Conservation (phyloP, 1,140 invertebrate species). For the Pemphigus obesinymphae region DNA sequence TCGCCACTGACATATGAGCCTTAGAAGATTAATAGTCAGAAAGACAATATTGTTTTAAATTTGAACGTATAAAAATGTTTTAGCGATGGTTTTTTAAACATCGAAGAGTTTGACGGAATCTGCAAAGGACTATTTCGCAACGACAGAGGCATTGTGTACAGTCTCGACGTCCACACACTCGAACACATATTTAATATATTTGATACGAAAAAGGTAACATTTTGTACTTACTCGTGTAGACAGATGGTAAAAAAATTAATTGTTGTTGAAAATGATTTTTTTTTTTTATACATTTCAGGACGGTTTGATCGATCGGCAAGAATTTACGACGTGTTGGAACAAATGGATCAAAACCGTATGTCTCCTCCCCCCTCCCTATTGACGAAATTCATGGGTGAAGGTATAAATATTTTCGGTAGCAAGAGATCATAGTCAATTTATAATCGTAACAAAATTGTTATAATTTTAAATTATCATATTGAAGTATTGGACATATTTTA, state of each 20-base stretch:
- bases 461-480: too few species aligned
- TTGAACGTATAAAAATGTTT: too few species aligned
- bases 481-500: too few species aligned
- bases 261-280: background rate
- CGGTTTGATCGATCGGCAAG: conserved; percentile 73
- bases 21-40: too few species aligned
- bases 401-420: too few species aligned
- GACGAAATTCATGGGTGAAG: too few species aligned
- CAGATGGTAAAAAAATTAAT: background rate
- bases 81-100: conserved; percentile 73
- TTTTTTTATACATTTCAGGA: conserved; percentile 55
- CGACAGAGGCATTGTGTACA: conserved; percentile 77
- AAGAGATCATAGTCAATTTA: too few species aligned
- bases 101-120: conserved; percentile 73
- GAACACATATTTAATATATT: conserved; percentile 54
- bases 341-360: conserved; percentile 76
- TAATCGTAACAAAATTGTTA: too few species aligned
- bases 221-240: too few species aligned
- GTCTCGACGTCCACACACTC: conserved; percentile 66
- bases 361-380: too few species aligned
- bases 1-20: too few species aligned
- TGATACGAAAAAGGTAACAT: conserved; percentile 50
- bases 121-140: conserved; percentile 81
- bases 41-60: too few species aligned
- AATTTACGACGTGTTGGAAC: conserved; percentile 72